Evolutionary conservation across 1,140 invertebrate species (phyloP).

Genomic region (Halictus rubicundus): DNA sequence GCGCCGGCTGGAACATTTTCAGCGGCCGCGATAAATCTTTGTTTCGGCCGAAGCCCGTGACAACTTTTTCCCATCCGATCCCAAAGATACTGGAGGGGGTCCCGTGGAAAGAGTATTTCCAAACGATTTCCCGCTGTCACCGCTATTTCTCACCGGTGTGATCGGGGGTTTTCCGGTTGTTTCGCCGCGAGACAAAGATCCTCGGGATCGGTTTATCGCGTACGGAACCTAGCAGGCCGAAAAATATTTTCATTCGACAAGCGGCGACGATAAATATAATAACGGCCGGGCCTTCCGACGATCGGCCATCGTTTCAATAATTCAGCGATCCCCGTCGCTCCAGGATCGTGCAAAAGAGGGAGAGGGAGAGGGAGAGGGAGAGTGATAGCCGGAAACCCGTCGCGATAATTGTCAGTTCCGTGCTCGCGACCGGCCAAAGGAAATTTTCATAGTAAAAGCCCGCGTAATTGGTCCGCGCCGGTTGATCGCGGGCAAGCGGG

Average conservation of each 20-base stretch:
- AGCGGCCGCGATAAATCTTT: neutral
- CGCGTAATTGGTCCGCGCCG: slow-evolving; percentile 1
- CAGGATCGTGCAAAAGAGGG: no score
- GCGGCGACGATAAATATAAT: neutral
- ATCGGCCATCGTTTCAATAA: neutral
- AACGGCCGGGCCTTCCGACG: neutral
- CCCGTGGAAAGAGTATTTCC: slow-evolving; percentile 22
- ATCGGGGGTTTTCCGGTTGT: slow-evolving; percentile 34
- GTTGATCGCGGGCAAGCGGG: neutral
- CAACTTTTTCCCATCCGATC: slow-evolving; percentile 8
- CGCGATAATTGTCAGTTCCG: slow-evolving; percentile 21
- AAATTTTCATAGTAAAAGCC: slow-evolving; percentile 19
- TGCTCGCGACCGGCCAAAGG: slow-evolving; percentile 17
- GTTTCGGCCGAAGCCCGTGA: neutral
- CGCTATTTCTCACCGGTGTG: slow-evolving; percentile 38
- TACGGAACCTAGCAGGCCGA: neutral
- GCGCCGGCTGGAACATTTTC: neutral
- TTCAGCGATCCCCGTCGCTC: neutral
- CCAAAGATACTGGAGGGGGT: neutral
- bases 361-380: no score
- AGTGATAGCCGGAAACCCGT: neutral
- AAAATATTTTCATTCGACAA: neutral
- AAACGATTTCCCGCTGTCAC: slow-evolving; percentile 37
- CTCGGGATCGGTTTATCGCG: slow-evolving; percentile 20
- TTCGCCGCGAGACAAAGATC: slow-evolving; percentile 41